Base-by-base conservation (phyloP, 2,797 vertebrate species). In the Amazona finschi region DNA sequence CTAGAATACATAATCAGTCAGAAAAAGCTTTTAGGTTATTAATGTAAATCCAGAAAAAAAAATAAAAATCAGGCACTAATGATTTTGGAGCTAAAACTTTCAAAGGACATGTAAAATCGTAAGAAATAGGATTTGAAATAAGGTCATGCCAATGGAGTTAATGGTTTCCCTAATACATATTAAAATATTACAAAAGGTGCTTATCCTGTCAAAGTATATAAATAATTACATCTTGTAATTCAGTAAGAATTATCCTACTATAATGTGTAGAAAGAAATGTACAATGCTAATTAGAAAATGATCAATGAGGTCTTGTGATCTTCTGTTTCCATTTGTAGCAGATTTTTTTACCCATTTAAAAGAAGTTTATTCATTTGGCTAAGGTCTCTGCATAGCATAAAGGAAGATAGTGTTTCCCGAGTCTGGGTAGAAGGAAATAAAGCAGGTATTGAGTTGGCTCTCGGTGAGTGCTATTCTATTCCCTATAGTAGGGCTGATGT, bases 351-450 rank as follows among this genome's bases (percentile, higher is more conserved):
- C 16, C 16, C 25, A 31, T 71, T 67, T 87, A 31, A 72, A 83
- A 80, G 20, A 58, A 41, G 25, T 39, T 80, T 57, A 33, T 50
- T 90, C 65, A 53, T 85, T 90, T 74, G 46, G 28, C 80, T 53
- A 2, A 86, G 31, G 39, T 81, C 15, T 87, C 38, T 72, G n/a
- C 39, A 31, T 39, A 82, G 62, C 52, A 18, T 25, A 75, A 83
- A 74, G 52, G 41, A 70, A 31, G 28, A 11, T 41, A 38, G 22
- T 36, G 20, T 73, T 94, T 84, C 70, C 47, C 22, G 8, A 65
- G 61, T 9, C 31, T 94, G 67, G 69, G 88, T 83, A 47, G 67
- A 87, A 69, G 90, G 88, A 85, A 76, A n/a, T 93, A 80, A 85
- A 79, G 60, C 47, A 85, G 57, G 47, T 61, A 47, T 30, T 67